Evolutionary conservation across 2,797 vertebrate genomes (phyloP), one percentile per base, ranked within the genome.

Genomic region (Gymnocypris eckloni): DNA sequence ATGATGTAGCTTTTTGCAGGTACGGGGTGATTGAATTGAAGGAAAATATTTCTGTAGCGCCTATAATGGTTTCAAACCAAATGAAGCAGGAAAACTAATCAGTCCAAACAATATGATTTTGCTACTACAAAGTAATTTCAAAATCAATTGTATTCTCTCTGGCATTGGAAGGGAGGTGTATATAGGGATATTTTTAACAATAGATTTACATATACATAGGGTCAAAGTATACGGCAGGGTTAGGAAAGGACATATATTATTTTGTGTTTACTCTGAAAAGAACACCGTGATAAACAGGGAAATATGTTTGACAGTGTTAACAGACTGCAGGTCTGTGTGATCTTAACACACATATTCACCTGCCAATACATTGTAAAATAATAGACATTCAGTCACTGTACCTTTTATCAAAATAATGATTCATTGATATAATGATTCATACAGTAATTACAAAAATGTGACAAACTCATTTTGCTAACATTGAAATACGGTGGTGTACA

Each of bases 51-150:
- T 89, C 70, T 75, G 54, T 54, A 66, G 71, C 64, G 83, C 37
- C 81, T 81, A 56, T 75, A 89, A 86, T 84, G 64, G 61, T 77
- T 81, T 76, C 64, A 86, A 85, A 86, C 81, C 56, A 88, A 89
- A 86, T 85, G 79, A 90, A n/a, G 81, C 75, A 86, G 79, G 83
- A 84, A 82, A 84, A 75, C 69, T 80, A 86, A 87, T 89, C 82
- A 71, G 79, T 89, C 43, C 59, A 83, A 87, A 87, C 78, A 84
- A 86, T 75, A 71, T 81, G 71, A 87, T 87, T 84, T 73, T 76
- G 37, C 72, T 75, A 39, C 70, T 22, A 76, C 80, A 85, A 48
- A 83, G 72, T 45, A 43, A 72, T 85, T 70, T 75, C 79, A 39
- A 72, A 81, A 79, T 54, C 45, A 16, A 70, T 79, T 86, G 76